phyloP scores from a whole-genome alignment of 2,888 invertebrate genomes.

The Eupithecia tripunctaria region DNA sequence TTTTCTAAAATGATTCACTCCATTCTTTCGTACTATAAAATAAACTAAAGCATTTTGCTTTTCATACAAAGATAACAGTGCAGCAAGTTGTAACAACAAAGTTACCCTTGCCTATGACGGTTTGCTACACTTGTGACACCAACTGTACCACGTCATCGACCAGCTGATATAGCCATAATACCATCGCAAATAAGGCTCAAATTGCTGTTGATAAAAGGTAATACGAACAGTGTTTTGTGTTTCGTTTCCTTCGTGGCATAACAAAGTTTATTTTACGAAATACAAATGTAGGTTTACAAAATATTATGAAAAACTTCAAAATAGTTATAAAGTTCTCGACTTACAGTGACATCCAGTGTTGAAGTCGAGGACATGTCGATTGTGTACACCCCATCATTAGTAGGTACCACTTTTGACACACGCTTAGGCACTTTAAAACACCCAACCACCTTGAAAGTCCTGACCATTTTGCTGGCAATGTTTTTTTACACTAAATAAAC shows the following conservation, averaged over 20 bases:
- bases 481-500: constrained; percentile 38
- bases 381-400: constrained; percentile 69
- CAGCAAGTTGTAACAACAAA: not conserved
- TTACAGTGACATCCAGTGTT: constrained; percentile 74
- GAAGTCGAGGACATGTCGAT: constrained; percentile 74
- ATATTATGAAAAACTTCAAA: not conserved
- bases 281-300: not conserved
- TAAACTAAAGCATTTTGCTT: not conserved
- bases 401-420: constrained; percentile 69
- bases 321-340: constrained; percentile 43
- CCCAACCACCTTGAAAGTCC: constrained; percentile 67
- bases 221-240: constrained; percentile 1
- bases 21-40: not conserved
- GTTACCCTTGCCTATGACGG: not conserved
- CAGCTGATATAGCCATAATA: constrained; percentile 27
- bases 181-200: constrained; percentile 18
- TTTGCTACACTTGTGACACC: constrained; percentile 16
- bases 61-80: not conserved
- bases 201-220: not conserved
- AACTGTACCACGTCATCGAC: constrained; percentile 25
- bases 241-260: not conserved
- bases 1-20: not conserved
- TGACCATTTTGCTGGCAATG: constrained; percentile 64
- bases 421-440: constrained; percentile 73
- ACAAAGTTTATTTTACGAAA: not conserved